Conservation (phyloP, 2,888 invertebrate species). For the Scaptomyza tumidula region DNA sequence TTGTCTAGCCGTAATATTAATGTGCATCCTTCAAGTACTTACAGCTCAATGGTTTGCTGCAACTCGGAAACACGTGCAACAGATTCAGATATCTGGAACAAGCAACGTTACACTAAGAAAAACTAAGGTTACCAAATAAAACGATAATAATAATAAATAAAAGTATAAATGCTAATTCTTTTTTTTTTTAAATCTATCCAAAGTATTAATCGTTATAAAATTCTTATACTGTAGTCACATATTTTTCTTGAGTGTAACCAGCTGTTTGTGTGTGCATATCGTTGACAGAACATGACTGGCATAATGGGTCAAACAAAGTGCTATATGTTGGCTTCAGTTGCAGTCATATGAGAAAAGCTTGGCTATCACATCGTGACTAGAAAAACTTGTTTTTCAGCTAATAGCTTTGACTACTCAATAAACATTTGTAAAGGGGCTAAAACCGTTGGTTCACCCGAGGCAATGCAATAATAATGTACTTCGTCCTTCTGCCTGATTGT, state of each 20-base stretch:
- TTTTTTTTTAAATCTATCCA: no score
- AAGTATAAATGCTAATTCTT: no score
- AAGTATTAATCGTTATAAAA: no score
- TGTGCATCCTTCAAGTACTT: conserved; percentile 30
- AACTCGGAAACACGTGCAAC: conserved; percentile 32
- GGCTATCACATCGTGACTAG: conserved; percentile 11
- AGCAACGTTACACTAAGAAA: conserved; percentile 11
- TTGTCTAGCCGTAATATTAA: conserved; percentile 55
- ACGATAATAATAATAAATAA: no score
- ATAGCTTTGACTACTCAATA: conserved; percentile 72
- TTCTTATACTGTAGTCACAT: no score
- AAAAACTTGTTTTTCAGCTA: conserved; percentile 51
- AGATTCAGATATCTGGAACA: conserved; percentile 28
- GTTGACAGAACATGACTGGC: conserved; percentile 22
- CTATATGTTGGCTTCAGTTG: conserved; percentile 13
- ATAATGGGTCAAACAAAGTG: conserved; percentile 52
- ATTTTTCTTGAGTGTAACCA: background rate
- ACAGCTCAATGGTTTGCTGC: background rate
- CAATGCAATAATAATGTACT: conserved; percentile 31
- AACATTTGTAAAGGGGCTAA: conserved; percentile 60
- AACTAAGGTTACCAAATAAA: background rate
- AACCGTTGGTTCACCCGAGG: conserved; percentile 15
- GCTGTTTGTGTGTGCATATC: background rate
- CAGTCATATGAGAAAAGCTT: background rate
- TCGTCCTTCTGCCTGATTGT: conserved; percentile 11